Evolutionary conservation across 2,113 vertebrate genomes (phyloP), one percentile per base, ranked within the genome.

Genomic region (Lampris incognitus): DNA sequence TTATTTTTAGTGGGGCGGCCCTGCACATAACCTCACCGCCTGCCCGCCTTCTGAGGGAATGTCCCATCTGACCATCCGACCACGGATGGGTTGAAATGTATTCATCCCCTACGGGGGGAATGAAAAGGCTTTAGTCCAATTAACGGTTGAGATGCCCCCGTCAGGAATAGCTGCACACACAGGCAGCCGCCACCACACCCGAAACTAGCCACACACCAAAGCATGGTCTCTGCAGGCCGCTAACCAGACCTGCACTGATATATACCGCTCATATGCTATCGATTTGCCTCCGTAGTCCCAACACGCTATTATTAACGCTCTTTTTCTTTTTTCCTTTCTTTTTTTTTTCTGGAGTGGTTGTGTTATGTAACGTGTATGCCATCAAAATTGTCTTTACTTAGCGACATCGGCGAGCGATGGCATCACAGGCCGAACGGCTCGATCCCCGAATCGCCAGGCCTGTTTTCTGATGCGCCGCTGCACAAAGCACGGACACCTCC

Each of bases 41-140:
- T 58, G 69, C 76, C 82, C 74, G 54, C 24, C 10, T 72, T 84
- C 69, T 6, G 63, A n/a, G 52, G 70, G 76, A 56, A 50, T 61
- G 59, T 36, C 56, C 71, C 68, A 78, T 74, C 79, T 72, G 51
- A 59, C 81, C 79, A 74, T 64, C 9, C 46, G 1, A 76, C 81
- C 84, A 81, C 85, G 76, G 64, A 63, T 3, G 76, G 87, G 74
- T 86, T 88, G 83, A 83, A 85, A 74, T 9, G 36, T 74, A 71
- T 78, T 89, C 85, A 78, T 84, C 81, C 78, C 70, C 66, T 49
- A 8, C 5, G 50, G 46, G 51, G 51, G 62, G 72, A 76, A 84
- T 88, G 72, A 85, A 84, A 89, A 84, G 75, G 66, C 84, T 72
- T 24, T 36, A 44, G 81, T 50, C 77, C 85, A 84, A 86, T 90